Percentiles rank a stretch among this genome's conserved stretches.
phyloP scores from a whole-genome alignment of 1,140 invertebrate genomes.

The Radopholus similis region DNA sequence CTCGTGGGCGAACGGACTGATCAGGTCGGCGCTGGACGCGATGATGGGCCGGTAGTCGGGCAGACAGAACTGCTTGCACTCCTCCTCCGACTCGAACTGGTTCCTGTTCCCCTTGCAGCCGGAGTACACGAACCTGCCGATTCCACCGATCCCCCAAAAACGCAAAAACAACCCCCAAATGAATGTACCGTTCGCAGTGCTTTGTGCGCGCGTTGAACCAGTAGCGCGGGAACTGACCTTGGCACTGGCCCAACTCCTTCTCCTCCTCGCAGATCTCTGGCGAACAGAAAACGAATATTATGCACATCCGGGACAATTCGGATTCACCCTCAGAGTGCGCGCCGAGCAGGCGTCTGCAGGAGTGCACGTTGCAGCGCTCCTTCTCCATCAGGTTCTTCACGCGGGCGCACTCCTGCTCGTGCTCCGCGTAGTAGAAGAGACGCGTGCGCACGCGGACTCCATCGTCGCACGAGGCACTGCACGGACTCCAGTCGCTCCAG shows the following conservation, averaged over 20 bases:
- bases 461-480: slow-evolving; percentile 72
- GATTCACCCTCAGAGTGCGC: slow-evolving; percentile 54
- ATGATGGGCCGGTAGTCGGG: slow-evolving; percentile 46
- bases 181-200: slow-evolving; percentile 67
- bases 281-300: slow-evolving; percentile 18
- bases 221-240: slow-evolving; percentile 66
- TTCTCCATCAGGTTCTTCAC: slow-evolving; percentile 57
- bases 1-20: slow-evolving; percentile 9
- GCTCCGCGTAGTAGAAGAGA: slow-evolving; percentile 56
- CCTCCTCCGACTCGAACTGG: slow-evolving; percentile 65
- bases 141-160: too few species aligned
- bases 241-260: slow-evolving; percentile 65
- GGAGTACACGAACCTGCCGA: slow-evolving; percentile 66
- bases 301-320: too few species aligned
- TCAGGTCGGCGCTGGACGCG: slow-evolving; percentile 11
- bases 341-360: slow-evolving; percentile 48
- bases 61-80: slow-evolving; percentile 55
- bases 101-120: slow-evolving; percentile 71
- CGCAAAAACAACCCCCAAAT: too few species aligned
- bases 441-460: slow-evolving; percentile 65
- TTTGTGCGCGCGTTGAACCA: slow-evolving; percentile 65
- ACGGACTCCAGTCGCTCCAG: slow-evolving; percentile 77
- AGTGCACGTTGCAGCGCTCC: slow-evolving; percentile 50
- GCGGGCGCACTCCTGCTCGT: slow-evolving; percentile 55
- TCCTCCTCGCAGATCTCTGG: slow-evolving; percentile 59